phyloP scores from a whole-genome alignment of 2,113 vertebrate species.

The Amblyornis subalaris region DNA sequence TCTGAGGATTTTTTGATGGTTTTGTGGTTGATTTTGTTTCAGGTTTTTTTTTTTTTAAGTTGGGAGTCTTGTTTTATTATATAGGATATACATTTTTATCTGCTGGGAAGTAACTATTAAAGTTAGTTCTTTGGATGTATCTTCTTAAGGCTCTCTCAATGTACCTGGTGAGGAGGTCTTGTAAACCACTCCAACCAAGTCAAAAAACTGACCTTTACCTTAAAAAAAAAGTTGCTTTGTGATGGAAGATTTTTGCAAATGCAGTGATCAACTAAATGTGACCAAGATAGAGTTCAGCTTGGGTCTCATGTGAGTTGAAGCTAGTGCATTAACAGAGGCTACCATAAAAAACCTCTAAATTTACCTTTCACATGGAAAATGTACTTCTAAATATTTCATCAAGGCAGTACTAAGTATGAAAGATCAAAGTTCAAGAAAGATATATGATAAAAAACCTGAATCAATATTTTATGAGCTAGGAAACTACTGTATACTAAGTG shows the following conservation, averaged over 20 bases:
- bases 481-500: not conserved
- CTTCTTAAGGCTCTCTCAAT: not conserved
- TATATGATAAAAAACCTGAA: not conserved
- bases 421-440: conserved; percentile 19
- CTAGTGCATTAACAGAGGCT: not conserved
- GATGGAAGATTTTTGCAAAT: not conserved
- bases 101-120: not conserved
- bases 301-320: not conserved
- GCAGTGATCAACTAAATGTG: not conserved
- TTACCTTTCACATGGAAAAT: conserved; percentile 35
- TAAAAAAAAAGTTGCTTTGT: not conserved
- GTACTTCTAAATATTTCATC: conserved; percentile 45
- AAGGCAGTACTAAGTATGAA: conserved; percentile 23
- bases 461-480: conserved; percentile 18
- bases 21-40: not conserved
- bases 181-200: not conserved
- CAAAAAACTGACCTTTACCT: not conserved
- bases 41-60: not conserved
- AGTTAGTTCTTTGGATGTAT: not conserved
- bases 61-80: not conserved
- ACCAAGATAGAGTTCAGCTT: not conserved
- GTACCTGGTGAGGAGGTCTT: not conserved
- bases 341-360: not conserved
- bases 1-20: not conserved
- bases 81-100: not conserved